phyloP scores from a whole-genome alignment of 2,797 vertebrate species.

The Malurus splendens region DNA sequence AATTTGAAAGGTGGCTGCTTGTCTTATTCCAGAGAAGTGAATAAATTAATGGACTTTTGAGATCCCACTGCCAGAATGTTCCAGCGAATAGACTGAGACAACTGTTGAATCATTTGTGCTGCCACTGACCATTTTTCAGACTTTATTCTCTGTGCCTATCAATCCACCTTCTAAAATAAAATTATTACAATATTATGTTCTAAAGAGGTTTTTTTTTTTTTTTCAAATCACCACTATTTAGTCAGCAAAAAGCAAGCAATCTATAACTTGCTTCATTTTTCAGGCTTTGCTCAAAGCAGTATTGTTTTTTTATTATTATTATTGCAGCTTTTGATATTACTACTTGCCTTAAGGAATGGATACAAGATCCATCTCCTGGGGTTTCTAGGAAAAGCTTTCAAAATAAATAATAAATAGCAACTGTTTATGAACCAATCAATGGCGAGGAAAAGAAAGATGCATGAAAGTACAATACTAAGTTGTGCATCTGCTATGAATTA shows the following conservation, averaged over 20 bases:
- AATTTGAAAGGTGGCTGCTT: neutral
- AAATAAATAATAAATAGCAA: conserved; percentile 65
- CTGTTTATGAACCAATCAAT: neutral
- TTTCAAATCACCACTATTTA: neutral
- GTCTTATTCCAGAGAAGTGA: neutral
- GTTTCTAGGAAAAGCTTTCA: conserved; percentile 47
- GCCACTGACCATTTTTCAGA: neutral
- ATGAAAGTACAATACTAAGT: conserved; percentile 18
- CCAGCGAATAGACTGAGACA: neutral
- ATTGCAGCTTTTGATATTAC: conserved; percentile 23
- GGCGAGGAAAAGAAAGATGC: neutral
- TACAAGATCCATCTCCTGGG: conserved; percentile 41
- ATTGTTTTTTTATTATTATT: conserved; percentile 23
- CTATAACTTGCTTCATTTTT: neutral
- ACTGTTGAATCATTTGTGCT: neutral
- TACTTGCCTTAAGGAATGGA: conserved; percentile 33
- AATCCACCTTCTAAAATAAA: conserved; percentile 6
- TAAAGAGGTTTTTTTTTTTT: neutral
- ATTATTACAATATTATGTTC: neutral
- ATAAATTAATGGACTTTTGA: neutral
- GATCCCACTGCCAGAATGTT: neutral
- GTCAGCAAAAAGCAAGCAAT: neutral
- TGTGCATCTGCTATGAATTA: conserved; percentile 5
- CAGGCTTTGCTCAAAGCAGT: neutral
- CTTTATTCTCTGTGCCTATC: neutral